Conservation (phyloP, 1,140 invertebrate genomes). For the Drosophila sp. region DNA sequence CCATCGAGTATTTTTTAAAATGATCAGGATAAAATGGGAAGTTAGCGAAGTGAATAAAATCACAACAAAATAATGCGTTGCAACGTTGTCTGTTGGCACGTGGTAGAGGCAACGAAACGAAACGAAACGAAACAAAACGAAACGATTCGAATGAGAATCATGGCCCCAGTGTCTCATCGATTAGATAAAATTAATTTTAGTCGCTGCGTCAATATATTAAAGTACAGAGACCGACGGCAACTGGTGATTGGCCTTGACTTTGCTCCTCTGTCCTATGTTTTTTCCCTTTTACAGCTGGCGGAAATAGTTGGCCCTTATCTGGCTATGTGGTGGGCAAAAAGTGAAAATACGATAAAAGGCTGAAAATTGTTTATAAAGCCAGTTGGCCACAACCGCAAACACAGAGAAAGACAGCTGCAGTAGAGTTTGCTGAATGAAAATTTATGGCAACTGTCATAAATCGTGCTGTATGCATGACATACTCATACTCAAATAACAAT, state of each 20-base stretch:
- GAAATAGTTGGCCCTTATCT: conserved; percentile 72
- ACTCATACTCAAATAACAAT: conserved; percentile 26
- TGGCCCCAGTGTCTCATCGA: conserved; percentile 53
- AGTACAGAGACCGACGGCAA: conserved; percentile 5
- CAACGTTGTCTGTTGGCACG: background rate
- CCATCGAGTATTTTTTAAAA: conserved; percentile 2
- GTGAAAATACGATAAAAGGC: conserved; percentile 75
- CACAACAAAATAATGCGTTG: conserved; percentile 20
- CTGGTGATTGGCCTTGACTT: conserved; percentile 63
- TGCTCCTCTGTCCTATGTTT: conserved; percentile 40
- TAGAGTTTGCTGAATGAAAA: conserved; percentile 57
- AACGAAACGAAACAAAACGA: conserved; percentile 37
- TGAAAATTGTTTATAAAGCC: conserved; percentile 73
- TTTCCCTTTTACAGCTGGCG: conserved; percentile 37
- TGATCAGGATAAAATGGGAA: conserved; percentile 24
- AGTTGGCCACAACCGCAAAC: conserved; percentile 20
- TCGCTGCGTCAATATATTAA: conserved; percentile 52
- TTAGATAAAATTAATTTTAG: conserved; percentile 83
- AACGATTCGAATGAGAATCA: background rate
- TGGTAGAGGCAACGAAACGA: conserved; percentile 39
- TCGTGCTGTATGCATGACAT: conserved; percentile 34
- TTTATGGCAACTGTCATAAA: conserved; percentile 72
- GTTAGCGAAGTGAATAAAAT: conserved; percentile 50
- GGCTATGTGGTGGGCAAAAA: conserved; percentile 48
- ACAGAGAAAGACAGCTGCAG: conserved; percentile 30